Evolutionary conservation across 2,797 vertebrate species (phyloP).

Genomic region (Anguilla megastoma): DNA sequence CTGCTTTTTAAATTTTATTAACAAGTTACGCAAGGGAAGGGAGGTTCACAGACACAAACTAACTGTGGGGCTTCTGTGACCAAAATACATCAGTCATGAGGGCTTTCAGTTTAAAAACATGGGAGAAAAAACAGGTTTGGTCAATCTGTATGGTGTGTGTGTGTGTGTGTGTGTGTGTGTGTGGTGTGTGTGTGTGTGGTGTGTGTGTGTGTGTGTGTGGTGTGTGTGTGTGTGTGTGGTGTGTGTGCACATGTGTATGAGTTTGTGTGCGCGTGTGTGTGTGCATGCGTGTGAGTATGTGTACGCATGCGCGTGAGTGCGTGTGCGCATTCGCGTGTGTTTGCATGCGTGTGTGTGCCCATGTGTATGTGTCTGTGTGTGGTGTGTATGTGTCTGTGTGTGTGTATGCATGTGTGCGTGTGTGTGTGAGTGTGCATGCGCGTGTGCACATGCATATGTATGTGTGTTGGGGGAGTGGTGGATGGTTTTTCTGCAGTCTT

Average conservation of each 20-base stretch:
- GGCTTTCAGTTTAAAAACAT: conserved; percentile 39
- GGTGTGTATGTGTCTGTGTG: neutral
- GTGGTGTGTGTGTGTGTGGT: too few species aligned
- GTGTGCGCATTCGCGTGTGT: too few species aligned
- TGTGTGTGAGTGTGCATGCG: neutral
- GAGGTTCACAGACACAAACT: conserved; percentile 30
- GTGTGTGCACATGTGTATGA: too few species aligned
- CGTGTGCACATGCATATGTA: neutral
- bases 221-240: too few species aligned
- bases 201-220: neutral
- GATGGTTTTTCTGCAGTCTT: neutral
- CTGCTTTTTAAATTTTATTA: conserved; percentile 31
- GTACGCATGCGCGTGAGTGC: neutral
- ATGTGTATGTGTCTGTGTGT: neutral
- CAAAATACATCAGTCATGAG: conserved; percentile 49
- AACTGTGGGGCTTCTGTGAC: conserved; percentile 46
- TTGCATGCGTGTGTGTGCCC: neutral
- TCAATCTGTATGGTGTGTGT: conserved; percentile 24
- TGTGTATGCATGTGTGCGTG: too few species aligned
- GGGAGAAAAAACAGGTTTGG: conserved; percentile 30
- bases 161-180: neutral
- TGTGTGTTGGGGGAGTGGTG: neutral
- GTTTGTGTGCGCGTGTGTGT: too few species aligned
- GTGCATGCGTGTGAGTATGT: too few species aligned
- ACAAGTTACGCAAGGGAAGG: conserved; percentile 41